phyloP scores from a whole-genome alignment of 2,888 invertebrate genomes.

The Cosmia pyralina region DNA sequence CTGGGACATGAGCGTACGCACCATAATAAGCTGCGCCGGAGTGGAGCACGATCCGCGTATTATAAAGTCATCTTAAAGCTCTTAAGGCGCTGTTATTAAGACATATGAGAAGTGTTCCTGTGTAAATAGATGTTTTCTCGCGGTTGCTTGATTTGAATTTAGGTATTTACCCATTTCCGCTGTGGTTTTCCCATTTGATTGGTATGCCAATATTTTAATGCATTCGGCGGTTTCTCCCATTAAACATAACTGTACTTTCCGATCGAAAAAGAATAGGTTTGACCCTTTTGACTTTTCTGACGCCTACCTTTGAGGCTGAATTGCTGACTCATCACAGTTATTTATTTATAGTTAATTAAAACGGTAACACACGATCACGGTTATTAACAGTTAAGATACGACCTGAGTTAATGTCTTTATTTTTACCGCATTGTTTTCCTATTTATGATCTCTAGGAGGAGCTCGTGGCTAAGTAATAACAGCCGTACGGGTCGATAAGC shows the following conservation, averaged over 20 bases:
- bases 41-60: constrained; percentile 69
- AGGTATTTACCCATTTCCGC: not conserved
- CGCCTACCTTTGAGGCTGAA: not conserved
- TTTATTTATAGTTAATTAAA: too few species aligned
- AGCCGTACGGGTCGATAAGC: too few species aligned
- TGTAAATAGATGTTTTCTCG: constrained; percentile 31
- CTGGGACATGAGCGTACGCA: constrained; percentile 64
- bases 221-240: not conserved
- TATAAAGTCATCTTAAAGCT: constrained; percentile 70
- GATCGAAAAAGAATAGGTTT: not conserved
- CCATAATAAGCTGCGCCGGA: constrained; percentile 47
- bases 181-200: constrained; percentile 4
- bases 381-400: not conserved
- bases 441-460: too few species aligned
- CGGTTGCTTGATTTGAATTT: constrained; percentile 16
- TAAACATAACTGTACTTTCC: not conserved
- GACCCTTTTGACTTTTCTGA: not conserved
- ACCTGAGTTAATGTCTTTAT: too few species aligned
- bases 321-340: not conserved
- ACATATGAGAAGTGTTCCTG: constrained; percentile 35
- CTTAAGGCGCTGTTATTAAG: constrained; percentile 53
- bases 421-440: too few species aligned
- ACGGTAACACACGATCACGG: too few species aligned
- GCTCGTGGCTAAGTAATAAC: too few species aligned
- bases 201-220: not conserved